Base-by-base conservation (phyloP, 2,797 vertebrate species). In the Mastacembelus armatus region DNA sequence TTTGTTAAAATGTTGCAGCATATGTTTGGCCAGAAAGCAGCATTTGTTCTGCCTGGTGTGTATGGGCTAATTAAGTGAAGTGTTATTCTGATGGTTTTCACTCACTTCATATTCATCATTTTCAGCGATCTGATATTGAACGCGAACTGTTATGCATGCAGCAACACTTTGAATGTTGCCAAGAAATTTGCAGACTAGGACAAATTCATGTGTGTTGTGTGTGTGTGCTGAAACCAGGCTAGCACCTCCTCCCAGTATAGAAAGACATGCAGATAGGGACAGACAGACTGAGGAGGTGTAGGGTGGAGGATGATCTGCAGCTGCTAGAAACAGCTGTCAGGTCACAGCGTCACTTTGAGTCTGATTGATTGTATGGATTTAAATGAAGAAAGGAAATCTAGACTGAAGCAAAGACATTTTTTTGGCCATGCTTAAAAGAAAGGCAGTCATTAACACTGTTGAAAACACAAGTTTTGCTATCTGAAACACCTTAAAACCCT, bases 101-200 rank as follows among this genome's bases (percentile, higher is more conserved):
- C 86, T 90, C 87, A 91, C 90, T 92, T 94, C 83, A 91, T 92
- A 91, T 93, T 93, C 91, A 85, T 90, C 81, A 69, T 89, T 89
- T 89, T 88, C 88, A 88, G 79, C 77, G 86, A 89, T 92, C 74
- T 85, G 88, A 91, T 92, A 92, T 88, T 86, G 85, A 90, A 87
- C 78, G 58, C 71, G 87, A 92, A 93, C 91, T 92, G 93, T 92
- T 92, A 91, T 86, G 83, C 85, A 86, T 90, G 90, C 91, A 88
- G 91, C 92, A 94, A 94, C 93, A 94, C 92, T 85, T 92, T 78
- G 62, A 66, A 48, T 54, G 74, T 80, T 92, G 93, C 94, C 94
- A 94, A 92, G 90, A 91, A 88, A 86, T 87, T 69, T 81, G 65
- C 84, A 85, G 80, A 60, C 86, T 85, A 82, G 79, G 83, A 89